A percentile compares a stretch with the other conserved stretches of the same genome.
Evolutionary conservation across 1,140 invertebrate genomes (phyloP).

Genomic region (Episyrphus balteatus): DNA sequence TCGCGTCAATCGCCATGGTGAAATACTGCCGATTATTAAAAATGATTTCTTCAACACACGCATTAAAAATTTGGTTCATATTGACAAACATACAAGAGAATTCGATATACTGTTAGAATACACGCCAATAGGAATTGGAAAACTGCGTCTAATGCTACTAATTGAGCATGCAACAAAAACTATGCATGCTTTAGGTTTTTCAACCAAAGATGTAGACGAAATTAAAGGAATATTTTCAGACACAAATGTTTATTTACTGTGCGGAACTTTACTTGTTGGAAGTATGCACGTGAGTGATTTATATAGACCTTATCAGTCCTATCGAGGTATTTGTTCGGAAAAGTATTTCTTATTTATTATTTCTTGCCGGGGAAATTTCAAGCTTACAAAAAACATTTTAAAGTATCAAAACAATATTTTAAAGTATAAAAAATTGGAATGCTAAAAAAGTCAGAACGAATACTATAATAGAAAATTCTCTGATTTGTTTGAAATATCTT

Average conservation of each 20-base stretch:
- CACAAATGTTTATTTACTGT: slow-evolving; percentile 88
- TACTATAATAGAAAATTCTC: background rate
- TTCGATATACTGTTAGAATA: slow-evolving; percentile 48
- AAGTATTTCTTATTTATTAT: too few species aligned
- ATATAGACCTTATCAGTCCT: too few species aligned
- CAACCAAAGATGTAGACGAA: slow-evolving; percentile 90
- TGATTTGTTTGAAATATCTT: background rate
- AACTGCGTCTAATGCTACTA: slow-evolving; percentile 63
- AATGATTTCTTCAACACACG: slow-evolving; percentile 73
- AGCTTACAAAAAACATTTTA: too few species aligned
- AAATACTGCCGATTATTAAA: slow-evolving; percentile 73
- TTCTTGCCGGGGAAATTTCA: too few species aligned
- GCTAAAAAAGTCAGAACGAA: too few species aligned
- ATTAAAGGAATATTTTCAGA: slow-evolving; percentile 94
- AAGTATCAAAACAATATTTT: too few species aligned
- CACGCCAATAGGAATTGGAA: slow-evolving; percentile 55
- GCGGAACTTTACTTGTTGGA: slow-evolving; percentile 82
- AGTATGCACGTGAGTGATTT: slow-evolving; percentile 76
- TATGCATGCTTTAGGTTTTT: slow-evolving; percentile 70
- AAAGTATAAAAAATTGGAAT: too few species aligned
- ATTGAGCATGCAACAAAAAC: slow-evolving; percentile 67
- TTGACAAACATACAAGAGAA: slow-evolving; percentile 44
- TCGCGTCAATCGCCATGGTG: slow-evolving; percentile 49
- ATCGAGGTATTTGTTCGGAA: too few species aligned
- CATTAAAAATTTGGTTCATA: slow-evolving; percentile 56